Conservation (phyloP, 2,888 invertebrate genomes). For the Tetramorium bicarinatum region DNA sequence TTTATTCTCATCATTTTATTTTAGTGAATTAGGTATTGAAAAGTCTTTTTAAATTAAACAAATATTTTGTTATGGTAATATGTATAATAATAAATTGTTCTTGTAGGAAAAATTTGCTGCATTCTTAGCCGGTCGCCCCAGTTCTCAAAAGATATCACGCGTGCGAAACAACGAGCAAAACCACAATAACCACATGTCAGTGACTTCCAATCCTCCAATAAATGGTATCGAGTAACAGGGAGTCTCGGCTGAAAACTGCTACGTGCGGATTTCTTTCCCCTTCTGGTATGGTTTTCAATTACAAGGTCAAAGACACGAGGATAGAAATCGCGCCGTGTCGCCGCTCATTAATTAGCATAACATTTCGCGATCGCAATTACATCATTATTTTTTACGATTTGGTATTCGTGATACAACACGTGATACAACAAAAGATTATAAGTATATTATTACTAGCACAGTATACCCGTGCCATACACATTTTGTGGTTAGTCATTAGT, state of each 20-base stretch:
- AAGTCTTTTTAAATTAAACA: neutral
- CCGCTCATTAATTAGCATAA: slow-evolving; percentile 9
- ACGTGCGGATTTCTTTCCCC: slow-evolving; percentile 46
- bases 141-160: slow-evolving; percentile 88
- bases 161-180: slow-evolving; percentile 86
- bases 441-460: slow-evolving; percentile 49
- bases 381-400: slow-evolving; percentile 30
- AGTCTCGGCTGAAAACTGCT: slow-evolving; percentile 49
- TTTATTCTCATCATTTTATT: neutral
- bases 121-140: slow-evolving; percentile 90
- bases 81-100: neutral
- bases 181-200: slow-evolving; percentile 81
- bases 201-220: slow-evolving; percentile 74
- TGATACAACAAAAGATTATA: slow-evolving; percentile 27
- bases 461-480: slow-evolving; percentile 54
- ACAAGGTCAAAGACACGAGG: slow-evolving; percentile 58
- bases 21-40: neutral
- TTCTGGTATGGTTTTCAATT: slow-evolving; percentile 53
- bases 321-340: slow-evolving; percentile 25
- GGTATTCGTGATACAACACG: neutral
- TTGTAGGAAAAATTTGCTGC: slow-evolving; percentile 89
- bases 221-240: slow-evolving; percentile 82
- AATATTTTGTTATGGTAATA: neutral
- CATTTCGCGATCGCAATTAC: slow-evolving; percentile 19
- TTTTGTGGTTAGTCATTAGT: slow-evolving; percentile 29